These are phyloP conservation scores for Onychostoma macrolepis DNA, from an alignment of 2,113 vertebrate genomes.

Conservation along the genomic window DNA sequence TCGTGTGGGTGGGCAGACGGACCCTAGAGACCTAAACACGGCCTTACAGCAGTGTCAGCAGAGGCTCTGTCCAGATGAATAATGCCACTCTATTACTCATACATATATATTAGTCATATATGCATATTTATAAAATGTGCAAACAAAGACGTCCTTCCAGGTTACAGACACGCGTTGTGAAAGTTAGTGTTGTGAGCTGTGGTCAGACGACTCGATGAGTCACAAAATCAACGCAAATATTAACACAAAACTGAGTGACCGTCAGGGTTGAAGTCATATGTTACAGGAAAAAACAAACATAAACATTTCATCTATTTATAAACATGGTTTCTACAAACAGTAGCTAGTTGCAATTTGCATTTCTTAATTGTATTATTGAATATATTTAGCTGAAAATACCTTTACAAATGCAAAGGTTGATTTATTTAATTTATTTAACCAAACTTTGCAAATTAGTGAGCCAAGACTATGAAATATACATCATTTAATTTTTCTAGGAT, in stretches of 20 bases:
- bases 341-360: background rate
- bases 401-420: too few relatives aligned
- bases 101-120: slow-evolving; percentile 13
- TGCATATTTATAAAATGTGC: slow-evolving; percentile 49
- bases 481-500: background rate
- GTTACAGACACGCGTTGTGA: slow-evolving; percentile 30
- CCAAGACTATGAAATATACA: background rate
- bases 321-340: background rate
- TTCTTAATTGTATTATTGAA: background rate
- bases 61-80: slow-evolving; percentile 27
- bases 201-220: slow-evolving; percentile 6
- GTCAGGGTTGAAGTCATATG: background rate
- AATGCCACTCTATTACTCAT: slow-evolving; percentile 32
- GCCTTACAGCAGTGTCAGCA: slow-evolving; percentile 14
- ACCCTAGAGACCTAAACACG: background rate
- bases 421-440: background rate
- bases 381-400: background rate
- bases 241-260: background rate
- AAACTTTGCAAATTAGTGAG: background rate
- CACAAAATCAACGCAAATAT: slow-evolving; percentile 12
- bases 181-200: slow-evolving; percentile 34
- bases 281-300: background rate
- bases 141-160: slow-evolving; percentile 30
- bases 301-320: background rate
- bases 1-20: slow-evolving; percentile 45